A percentile compares a stretch with the other conserved stretches of the same genome.
Conservation (phyloP, 2,797 vertebrate species). For the Melanogrammus aeglefinus region DNA sequence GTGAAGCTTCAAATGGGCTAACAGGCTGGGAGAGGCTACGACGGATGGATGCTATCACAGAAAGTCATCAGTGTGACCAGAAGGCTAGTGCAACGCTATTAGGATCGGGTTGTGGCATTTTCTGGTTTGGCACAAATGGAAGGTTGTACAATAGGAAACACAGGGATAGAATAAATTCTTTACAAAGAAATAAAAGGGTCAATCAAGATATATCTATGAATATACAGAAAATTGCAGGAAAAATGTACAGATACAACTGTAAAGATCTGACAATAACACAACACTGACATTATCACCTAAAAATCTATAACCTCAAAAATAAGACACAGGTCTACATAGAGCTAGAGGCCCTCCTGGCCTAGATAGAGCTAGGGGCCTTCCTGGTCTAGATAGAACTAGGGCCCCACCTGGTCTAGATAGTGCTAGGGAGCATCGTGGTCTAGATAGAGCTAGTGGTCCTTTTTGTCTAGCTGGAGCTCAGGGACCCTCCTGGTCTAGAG, state of each 20-base stretch:
- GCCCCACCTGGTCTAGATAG: not conserved
- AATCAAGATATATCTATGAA: constrained; percentile 19
- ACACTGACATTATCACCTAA: constrained; percentile 2
- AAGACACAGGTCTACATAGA: not conserved
- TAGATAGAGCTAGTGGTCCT: no score
- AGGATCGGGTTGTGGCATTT: constrained; percentile 47
- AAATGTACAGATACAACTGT: no score
- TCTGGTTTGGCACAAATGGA: constrained; percentile 67
- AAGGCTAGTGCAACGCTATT: constrained; percentile 60
- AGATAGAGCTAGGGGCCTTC: not conserved
- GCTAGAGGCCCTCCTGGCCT: not conserved
- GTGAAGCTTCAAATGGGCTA: not conserved
- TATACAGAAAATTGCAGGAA: not conserved
- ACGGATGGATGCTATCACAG: not conserved
- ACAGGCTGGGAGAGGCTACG: not conserved
- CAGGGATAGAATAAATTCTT: constrained; percentile 2
- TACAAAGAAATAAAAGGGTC: constrained; percentile 29
- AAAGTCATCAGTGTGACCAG: constrained; percentile 28
- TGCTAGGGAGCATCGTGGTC: no score
- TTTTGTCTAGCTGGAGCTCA: no score
- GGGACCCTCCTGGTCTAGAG: not conserved
- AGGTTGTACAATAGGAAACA: constrained; percentile 31
- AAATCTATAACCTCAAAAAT: not conserved
- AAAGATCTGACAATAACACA: not conserved
- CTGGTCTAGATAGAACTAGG: not conserved